Evolutionary conservation across 1,140 invertebrate genomes (phyloP).

Genomic region (Aphaenogaster ashmeadi): DNA sequence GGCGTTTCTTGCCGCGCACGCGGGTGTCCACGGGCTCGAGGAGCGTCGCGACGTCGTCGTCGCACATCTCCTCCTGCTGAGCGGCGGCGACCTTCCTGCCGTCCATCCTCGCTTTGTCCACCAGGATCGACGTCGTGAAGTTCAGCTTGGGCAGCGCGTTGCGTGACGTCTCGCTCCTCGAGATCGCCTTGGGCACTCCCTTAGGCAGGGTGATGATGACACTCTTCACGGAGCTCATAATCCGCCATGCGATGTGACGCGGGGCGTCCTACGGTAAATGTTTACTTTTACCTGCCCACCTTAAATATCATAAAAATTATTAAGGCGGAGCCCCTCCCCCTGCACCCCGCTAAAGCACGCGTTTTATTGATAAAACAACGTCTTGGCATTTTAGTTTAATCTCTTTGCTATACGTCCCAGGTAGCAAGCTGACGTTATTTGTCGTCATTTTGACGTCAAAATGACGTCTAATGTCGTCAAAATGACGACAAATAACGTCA

Average conservation of each 20-base stretch:
- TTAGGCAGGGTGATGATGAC: slow-evolving; percentile 85
- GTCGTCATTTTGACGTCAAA: too few species aligned
- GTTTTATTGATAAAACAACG: too few species aligned
- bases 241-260: slow-evolving; percentile 73
- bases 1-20: slow-evolving; percentile 89
- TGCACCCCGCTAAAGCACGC: too few species aligned
- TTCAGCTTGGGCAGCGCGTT: slow-evolving; percentile 76
- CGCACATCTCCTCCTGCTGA: slow-evolving; percentile 67
- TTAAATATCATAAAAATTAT: too few species aligned
- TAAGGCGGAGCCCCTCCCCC: too few species aligned
- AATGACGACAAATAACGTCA: too few species aligned
- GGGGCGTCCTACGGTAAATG: background rate
- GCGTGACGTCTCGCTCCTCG: slow-evolving; percentile 47
- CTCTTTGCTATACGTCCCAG: too few species aligned
- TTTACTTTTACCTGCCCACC: too few species aligned
- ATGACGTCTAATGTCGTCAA: too few species aligned
- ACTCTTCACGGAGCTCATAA: slow-evolving; percentile 83
- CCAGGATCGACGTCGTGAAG: slow-evolving; percentile 80
- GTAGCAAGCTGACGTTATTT: too few species aligned
- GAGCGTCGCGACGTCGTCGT: slow-evolving; percentile 59
- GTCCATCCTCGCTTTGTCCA: slow-evolving; percentile 78
- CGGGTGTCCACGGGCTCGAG: slow-evolving; percentile 74
- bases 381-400: too few species aligned
- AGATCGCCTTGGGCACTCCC: slow-evolving; percentile 76
- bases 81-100: slow-evolving; percentile 67